phyloP scores from a whole-genome alignment of 2,113 vertebrate species.

The Chlorodrepanis virens region DNA sequence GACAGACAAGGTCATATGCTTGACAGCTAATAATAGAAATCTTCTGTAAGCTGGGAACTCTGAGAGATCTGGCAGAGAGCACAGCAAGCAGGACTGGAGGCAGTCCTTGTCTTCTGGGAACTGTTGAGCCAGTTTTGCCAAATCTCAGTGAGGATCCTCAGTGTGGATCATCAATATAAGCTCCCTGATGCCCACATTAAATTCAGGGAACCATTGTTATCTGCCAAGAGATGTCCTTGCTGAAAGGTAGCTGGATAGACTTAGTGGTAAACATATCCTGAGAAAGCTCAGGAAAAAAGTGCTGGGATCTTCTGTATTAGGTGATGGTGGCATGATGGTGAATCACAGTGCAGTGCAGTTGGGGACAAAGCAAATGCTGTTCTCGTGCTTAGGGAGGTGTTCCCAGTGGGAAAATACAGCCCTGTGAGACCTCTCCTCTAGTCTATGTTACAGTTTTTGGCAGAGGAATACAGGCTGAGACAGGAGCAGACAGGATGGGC shows the following conservation, averaged over 20 bases:
- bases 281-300: not conserved
- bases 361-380: not conserved
- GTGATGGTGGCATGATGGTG: not conserved
- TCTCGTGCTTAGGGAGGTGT: not conserved
- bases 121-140: not conserved
- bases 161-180: not conserved
- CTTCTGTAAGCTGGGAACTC: conserved; percentile 8
- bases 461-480: not conserved
- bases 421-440: not conserved
- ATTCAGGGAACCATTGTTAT: not conserved
- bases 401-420: not conserved
- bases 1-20: conserved; percentile 24
- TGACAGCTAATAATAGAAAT: conserved; percentile 28
- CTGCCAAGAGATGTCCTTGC: not conserved
- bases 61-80: not conserved
- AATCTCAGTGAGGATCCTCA: not conserved
- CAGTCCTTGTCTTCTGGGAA: not conserved
- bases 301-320: not conserved
- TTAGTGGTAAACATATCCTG: not conserved
- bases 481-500: not conserved
- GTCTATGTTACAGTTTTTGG: not conserved
- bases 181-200: not conserved
- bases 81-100: not conserved
- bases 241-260: not conserved
- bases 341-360: not conserved